Base-by-base conservation (phyloP, 2,888 invertebrate species). In the Caenorhabditis uteleia region DNA sequence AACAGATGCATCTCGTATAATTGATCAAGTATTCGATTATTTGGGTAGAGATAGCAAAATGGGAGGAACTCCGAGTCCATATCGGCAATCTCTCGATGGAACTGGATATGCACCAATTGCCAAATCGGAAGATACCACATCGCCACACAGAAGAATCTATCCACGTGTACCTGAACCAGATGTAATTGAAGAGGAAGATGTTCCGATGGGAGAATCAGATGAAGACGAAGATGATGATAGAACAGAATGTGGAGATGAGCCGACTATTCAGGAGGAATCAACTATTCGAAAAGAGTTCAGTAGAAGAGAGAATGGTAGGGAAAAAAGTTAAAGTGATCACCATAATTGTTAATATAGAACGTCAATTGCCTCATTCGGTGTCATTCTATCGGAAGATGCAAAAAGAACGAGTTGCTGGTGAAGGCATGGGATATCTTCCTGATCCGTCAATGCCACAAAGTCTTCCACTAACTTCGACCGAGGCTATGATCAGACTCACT, bases 1-100 rank as follows among this genome's bases (percentile, higher is more conserved):
- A 21, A 51, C 47, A 7, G 67, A 70, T 29, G 59, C 70, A 6
- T 68, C 67, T 21, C 47, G 62, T 33, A 57, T 72, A 49, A 75
- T 75, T 39, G 74, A 72, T 44, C 48, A 68, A 21, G 72, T 70
- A 3, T 75, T 75, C 46, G 69, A 61, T 43, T 75, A 73, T 53
- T 70, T 75, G 66, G 69, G 68, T 29, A 46, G 62, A 1, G 26
- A 12, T 3, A 23, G 36, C 18, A 25, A 23, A 33, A 45, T 29
- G 62, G 47, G 40, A 51, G 14, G 47, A 34, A 65, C 64, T 12
- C 58, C 64, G 12, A 46, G 46, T 18, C 64, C 64, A 2, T 65
- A 31, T 20, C 21, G 64, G 18, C 46, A 44, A 44, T 27, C 53
- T 8, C 16, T 43, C n/a, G 50, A 50, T 14, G 46, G 46, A 18